A percentile compares a stretch with the other conserved stretches of the same genome.
Evolutionary conservation across 1,140 invertebrate species (phyloP).

Genomic region (Mylabris phalerata): DNA sequence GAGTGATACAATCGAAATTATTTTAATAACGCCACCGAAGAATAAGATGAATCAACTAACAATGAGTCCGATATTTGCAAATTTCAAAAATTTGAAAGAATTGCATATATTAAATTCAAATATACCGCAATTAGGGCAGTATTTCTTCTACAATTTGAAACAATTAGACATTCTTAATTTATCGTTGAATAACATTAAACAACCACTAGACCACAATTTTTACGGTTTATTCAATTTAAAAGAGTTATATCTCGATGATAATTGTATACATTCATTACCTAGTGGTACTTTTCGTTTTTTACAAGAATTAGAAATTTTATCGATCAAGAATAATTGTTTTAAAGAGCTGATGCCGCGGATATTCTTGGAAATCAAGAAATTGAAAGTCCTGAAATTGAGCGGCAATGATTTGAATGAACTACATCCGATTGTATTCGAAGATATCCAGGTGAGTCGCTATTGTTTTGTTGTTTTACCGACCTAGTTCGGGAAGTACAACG

Average conservation of each 20-base stretch:
- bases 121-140: conserved; percentile 68
- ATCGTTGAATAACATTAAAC: conserved; percentile 68
- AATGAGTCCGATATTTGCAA: conserved; percentile 64
- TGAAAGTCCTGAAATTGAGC: conserved; percentile 64
- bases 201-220: conserved; percentile 77
- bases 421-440: conserved; percentile 68
- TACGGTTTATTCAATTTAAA: conserved; percentile 63
- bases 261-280: conserved; percentile 62
- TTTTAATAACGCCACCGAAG: conserved; percentile 62
- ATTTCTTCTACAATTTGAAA: conserved; percentile 69
- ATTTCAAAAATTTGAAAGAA: conserved; percentile 62
- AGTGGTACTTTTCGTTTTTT: conserved; percentile 69
- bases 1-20: conserved; percentile 54
- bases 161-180: conserved; percentile 63
- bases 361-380: conserved; percentile 59
- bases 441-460: conserved; percentile 51
- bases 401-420: conserved; percentile 64
- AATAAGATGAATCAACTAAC: conserved; percentile 59
- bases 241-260: conserved; percentile 81
- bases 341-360: conserved; percentile 58
- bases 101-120: conserved; percentile 68
- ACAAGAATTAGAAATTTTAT: conserved; percentile 57
- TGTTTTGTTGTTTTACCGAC: background rate
- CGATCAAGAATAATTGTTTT: conserved; percentile 63
- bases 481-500: background rate